These are phyloP conservation scores for Drosophila mayri DNA, from an alignment of 1,140 invertebrate genomes.

Conservation along the genomic window DNA sequence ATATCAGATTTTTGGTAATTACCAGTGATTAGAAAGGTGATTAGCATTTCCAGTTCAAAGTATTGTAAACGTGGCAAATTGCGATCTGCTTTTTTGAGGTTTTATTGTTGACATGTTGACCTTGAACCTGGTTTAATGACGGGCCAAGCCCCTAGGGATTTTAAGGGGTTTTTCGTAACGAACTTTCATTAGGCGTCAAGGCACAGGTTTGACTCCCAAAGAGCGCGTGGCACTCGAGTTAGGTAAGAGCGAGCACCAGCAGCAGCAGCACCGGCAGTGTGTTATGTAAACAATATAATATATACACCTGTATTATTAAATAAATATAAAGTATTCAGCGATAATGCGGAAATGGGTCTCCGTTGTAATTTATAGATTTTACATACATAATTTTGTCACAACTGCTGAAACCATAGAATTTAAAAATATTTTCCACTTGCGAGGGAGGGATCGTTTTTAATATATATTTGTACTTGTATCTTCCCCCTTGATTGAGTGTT, in stretches of 20 bases:
- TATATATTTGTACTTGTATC: background rate
- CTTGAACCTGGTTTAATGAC: constrained; percentile 36
- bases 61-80: constrained; percentile 37
- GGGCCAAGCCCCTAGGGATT: constrained; percentile 34
- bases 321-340: constrained; percentile 9
- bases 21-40: constrained; percentile 38
- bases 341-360: background rate
- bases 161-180: constrained; percentile 21
- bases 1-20: constrained; percentile 31
- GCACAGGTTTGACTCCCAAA: constrained; percentile 13
- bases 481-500: constrained; percentile 11
- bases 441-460: constrained; percentile 2
- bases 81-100: background rate
- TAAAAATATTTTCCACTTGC: constrained; percentile 15
- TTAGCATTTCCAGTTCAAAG: constrained; percentile 22
- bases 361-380: constrained; percentile 9
- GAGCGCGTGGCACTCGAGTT: constrained; percentile 37
- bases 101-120: constrained; percentile 21
- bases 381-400: background rate
- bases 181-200: constrained; percentile 8
- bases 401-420: background rate
- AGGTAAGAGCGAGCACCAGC: constrained; percentile 21
- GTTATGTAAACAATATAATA: constrained; percentile 41
- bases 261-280: background rate
- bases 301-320: constrained; percentile 3